Conservation (phyloP, 2,113 vertebrate genomes). For the Cheirogaleus medius region DNA sequence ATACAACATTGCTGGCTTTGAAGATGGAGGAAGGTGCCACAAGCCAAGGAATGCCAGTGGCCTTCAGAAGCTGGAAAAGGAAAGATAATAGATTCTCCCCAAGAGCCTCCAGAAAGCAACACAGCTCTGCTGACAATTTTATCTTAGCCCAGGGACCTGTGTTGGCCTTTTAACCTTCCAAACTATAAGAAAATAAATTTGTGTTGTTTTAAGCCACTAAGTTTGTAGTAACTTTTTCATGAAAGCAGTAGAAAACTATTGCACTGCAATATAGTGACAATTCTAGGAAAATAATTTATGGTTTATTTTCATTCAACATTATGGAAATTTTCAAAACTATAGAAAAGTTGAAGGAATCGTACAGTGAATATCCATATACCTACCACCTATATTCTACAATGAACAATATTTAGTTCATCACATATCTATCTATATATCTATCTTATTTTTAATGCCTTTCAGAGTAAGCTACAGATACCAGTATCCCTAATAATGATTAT, state of each 20-base stretch:
- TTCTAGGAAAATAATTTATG: neutral
- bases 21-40: neutral
- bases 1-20: neutral
- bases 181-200: neutral
- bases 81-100: neutral
- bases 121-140: neutral
- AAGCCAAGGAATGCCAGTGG: neutral
- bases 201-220: neutral
- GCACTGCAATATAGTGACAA: neutral
- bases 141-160: neutral
- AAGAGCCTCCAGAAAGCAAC: neutral
- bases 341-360: neutral
- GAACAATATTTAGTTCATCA: neutral
- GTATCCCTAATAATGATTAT: neutral
- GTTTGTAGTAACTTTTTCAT: neutral
- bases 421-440: neutral
- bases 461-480: neutral
- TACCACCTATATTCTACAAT: neutral
- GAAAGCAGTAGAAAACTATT: neutral
- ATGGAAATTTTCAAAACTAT: neutral
- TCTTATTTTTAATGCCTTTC: neutral
- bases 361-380: neutral
- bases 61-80: neutral
- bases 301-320: neutral
- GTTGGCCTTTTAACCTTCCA: neutral